Evolutionary conservation across 2,113 vertebrate genomes (phyloP).

Genomic region (Burhinus bistriatus): DNA sequence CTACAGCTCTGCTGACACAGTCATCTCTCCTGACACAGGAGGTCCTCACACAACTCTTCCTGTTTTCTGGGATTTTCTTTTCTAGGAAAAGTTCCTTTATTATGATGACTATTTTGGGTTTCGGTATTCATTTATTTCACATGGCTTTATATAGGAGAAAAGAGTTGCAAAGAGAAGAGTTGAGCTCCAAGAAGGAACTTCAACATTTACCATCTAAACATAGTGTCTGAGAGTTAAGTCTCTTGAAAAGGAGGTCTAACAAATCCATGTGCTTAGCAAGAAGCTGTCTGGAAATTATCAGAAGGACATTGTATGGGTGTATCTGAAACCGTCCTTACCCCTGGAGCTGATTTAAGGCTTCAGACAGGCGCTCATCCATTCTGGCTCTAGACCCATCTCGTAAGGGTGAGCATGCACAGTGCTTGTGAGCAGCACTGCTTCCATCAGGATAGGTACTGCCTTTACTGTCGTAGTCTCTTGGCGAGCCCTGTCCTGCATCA

Average conservation of each 20-base stretch:
- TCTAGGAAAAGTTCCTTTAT: not conserved
- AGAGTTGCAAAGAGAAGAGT: not conserved
- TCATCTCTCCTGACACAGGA: too few relatives aligned
- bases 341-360: not conserved
- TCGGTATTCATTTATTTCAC: not conserved
- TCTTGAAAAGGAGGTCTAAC: not conserved
- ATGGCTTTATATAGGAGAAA: not conserved
- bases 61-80: not conserved
- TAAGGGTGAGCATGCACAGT: accelerated
- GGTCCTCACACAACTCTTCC: too few relatives aligned
- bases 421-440: not conserved
- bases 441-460: not conserved
- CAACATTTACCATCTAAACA: not conserved
- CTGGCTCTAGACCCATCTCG: not conserved
- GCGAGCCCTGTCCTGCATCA: not conserved
- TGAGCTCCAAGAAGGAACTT: not conserved
- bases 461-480: not conserved
- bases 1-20: not conserved
- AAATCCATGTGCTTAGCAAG: not conserved
- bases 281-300: not conserved
- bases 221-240: not conserved
- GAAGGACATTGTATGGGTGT: not conserved
- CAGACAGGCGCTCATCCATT: accelerated
- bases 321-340: not conserved
- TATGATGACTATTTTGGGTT: not conserved